Evolutionary conservation across 2,797 vertebrate genomes (phyloP).

Genomic region (Hyperoplus lanceolatus): DNA sequence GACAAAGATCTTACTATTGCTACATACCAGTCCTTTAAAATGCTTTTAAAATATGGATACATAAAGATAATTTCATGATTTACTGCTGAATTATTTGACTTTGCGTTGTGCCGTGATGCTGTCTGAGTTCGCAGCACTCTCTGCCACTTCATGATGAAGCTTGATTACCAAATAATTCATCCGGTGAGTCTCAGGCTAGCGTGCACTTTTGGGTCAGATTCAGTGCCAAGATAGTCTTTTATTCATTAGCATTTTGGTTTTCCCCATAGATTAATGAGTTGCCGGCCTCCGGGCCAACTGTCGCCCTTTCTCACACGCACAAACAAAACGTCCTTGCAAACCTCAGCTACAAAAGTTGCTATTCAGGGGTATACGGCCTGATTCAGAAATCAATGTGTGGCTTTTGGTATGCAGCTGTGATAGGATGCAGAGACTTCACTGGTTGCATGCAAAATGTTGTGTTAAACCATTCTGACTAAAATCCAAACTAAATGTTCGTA

Average conservation of each 20-base stretch:
- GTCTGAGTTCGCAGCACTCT: constrained; percentile 44
- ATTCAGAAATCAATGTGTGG: constrained; percentile 37
- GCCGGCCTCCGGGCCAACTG: constrained; percentile 57
- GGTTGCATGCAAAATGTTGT: constrained; percentile 16
- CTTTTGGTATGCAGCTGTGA: constrained; percentile 13
- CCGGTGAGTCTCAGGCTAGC: constrained; percentile 31
- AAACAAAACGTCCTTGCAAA: constrained; percentile 45
- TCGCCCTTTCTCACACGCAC: constrained; percentile 33
- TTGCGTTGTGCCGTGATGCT: constrained; percentile 14
- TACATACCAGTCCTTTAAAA: not conserved
- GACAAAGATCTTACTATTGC: constrained; percentile 1
- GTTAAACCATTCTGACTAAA: not conserved
- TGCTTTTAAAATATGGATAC: constrained; percentile 32
- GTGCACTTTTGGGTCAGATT: constrained; percentile 40
- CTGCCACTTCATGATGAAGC: constrained; percentile 46
- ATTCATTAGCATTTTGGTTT: constrained; percentile 60
- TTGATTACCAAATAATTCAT: constrained; percentile 63
- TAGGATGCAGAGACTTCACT: not conserved
- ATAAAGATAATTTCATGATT: constrained; percentile 42
- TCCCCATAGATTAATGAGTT: constrained; percentile 61
- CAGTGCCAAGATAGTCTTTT: constrained; percentile 53
- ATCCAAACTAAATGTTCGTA: constrained; percentile 2
- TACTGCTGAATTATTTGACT: constrained; percentile 23
- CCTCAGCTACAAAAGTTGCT: constrained; percentile 31
- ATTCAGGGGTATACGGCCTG: constrained; percentile 3